phyloP scores from a whole-genome alignment of 2,888 invertebrate species.

The Agrochola litura region DNA sequence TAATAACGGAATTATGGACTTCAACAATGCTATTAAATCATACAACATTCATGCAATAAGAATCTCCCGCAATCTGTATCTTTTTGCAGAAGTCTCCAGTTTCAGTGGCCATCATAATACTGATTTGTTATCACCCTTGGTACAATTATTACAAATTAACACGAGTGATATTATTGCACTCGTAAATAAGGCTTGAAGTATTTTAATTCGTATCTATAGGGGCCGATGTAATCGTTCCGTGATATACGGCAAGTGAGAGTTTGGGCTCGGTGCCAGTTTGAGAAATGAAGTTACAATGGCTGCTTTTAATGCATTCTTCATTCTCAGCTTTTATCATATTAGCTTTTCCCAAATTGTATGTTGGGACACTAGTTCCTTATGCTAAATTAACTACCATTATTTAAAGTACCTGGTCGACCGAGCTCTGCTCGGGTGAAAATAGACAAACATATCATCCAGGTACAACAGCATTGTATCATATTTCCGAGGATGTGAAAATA shows the following conservation, averaged over 20 bases:
- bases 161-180: conserved; percentile 60
- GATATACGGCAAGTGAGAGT: conserved; percentile 57
- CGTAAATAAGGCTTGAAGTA: conserved; percentile 65
- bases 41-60: background rate
- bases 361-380: background rate
- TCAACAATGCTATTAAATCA: too few relatives aligned
- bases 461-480: too few relatives aligned
- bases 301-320: background rate
- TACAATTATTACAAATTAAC: conserved; percentile 79
- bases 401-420: too few relatives aligned
- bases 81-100: background rate
- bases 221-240: conserved; percentile 65
- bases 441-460: too few relatives aligned
- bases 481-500: too few relatives aligned
- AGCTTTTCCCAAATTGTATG: background rate
- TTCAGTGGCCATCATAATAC: conserved; percentile 31
- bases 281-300: background rate
- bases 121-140: conserved; percentile 70
- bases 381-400: background rate
- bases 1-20: background rate
- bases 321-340: background rate
- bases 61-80: background rate
- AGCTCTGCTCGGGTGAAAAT: too few relatives aligned
- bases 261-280: conserved; percentile 25
- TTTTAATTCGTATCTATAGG: conserved; percentile 64